Evolutionary conservation across 2,113 vertebrate genomes (phyloP).

Genomic region (Oreocharis arfaki): DNA sequence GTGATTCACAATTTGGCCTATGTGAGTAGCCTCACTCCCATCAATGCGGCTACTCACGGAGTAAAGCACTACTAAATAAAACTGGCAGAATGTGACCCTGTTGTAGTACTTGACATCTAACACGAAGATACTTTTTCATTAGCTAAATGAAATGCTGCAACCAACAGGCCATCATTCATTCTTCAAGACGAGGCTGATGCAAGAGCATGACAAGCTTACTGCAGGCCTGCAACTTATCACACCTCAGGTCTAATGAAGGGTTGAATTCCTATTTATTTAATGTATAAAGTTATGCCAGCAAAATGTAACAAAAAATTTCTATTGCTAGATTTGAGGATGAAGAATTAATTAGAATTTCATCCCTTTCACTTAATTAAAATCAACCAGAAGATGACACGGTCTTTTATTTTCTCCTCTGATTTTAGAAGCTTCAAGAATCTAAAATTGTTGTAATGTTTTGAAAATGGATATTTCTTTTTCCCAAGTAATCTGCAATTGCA

Average conservation of each 20-base stretch:
- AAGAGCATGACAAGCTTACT: slow-evolving; percentile 53
- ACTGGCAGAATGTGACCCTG: slow-evolving; percentile 58
- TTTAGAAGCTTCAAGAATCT: not conserved
- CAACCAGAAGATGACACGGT: not conserved
- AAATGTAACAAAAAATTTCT: not conserved
- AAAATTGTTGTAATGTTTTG: not conserved
- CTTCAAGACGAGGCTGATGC: slow-evolving; percentile 25
- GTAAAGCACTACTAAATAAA: slow-evolving; percentile 45
- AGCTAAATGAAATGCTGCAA: not conserved
- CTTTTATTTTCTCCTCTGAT: not conserved
- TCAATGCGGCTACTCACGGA: slow-evolving; percentile 34
- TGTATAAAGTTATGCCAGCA: not conserved
- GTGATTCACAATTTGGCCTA: slow-evolving; percentile 52
- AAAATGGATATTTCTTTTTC: not conserved
- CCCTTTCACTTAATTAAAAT: slow-evolving; percentile 9
- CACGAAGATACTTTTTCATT: slow-evolving; percentile 54
- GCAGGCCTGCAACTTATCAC: slow-evolving; percentile 61
- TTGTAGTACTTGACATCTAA: slow-evolving; percentile 61
- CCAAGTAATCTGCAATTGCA: not conserved
- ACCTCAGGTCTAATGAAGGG: slow-evolving; percentile 38
- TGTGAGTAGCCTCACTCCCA: not conserved
- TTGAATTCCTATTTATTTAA: slow-evolving; percentile 51
- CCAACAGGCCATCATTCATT: slow-evolving; percentile 34
- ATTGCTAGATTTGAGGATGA: not conserved
- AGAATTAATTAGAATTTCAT: not conserved